phyloP scores from a whole-genome alignment of 2,797 vertebrate genomes.

The Dicrostonyx torquatus region DNA sequence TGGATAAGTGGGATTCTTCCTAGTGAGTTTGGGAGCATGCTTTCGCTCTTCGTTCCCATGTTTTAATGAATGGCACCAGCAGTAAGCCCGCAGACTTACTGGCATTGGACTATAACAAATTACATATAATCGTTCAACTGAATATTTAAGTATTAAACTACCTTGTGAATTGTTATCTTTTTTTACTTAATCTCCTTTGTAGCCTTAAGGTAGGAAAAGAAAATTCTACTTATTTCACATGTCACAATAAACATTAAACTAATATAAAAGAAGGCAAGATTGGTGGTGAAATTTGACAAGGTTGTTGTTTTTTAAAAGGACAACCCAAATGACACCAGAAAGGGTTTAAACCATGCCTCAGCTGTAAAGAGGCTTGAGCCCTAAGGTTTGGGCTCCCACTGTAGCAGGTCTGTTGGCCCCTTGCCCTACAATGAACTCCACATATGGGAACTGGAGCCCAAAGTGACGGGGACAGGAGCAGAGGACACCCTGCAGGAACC shows the following conservation, averaged over 20 bases:
- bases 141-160: not conserved
- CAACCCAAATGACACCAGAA: not conserved
- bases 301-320: not conserved
- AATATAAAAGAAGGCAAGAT: slow-evolving; percentile 47
- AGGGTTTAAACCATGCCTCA: not conserved
- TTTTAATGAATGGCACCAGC: not conserved
- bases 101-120: slow-evolving; percentile 14
- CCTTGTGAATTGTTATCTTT: slow-evolving; percentile 17
- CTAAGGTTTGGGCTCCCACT: not conserved
- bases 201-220: slow-evolving; percentile 46
- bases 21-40: slow-evolving; percentile 22
- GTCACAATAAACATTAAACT: slow-evolving; percentile 56
- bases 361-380: not conserved
- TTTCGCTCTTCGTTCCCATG: not conserved
- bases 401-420: no score
- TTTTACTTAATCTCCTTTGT: slow-evolving; percentile 57
- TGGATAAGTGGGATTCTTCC: not conserved
- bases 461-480: rapidly evolving
- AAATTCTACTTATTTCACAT: slow-evolving; percentile 32
- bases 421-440: not conserved
- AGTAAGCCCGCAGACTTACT: not conserved
- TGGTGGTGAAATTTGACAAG: slow-evolving; percentile 62
- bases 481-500: rapidly evolving
- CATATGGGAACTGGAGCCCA: not conserved
- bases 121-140: not conserved